Conservation (phyloP, 2,113 vertebrate species). For the Nesogale talazaci region DNA sequence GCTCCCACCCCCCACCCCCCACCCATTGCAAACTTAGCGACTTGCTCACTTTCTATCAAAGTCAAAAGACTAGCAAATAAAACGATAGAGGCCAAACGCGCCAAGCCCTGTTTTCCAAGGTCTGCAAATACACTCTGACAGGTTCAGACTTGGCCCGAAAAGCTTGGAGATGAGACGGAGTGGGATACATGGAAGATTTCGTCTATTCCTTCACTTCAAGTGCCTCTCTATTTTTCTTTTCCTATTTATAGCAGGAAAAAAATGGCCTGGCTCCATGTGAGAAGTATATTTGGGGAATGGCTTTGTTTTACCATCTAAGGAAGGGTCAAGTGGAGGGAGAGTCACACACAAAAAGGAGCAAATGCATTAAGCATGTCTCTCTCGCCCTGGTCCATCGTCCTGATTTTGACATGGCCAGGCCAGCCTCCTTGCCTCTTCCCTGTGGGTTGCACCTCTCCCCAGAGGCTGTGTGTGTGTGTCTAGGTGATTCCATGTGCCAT, state of each 20-base stretch:
- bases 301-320: conserved; percentile 81
- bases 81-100: conserved; percentile 55
- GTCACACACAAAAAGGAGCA: conserved; percentile 56
- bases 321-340: conserved; percentile 70
- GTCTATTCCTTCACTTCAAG: conserved; percentile 88
- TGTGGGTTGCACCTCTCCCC: neutral
- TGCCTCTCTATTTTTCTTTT: conserved; percentile 89
- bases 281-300: conserved; percentile 73
- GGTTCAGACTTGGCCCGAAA: conserved; percentile 77
- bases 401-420: conserved; percentile 74
- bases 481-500: neutral
- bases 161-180: conserved; percentile 77
- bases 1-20: conserved; percentile 61
- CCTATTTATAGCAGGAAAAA: conserved; percentile 85
- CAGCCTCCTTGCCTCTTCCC: neutral
- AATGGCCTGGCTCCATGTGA: conserved; percentile 81
- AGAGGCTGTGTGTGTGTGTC: neutral
- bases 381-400: conserved; percentile 70
- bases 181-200: conserved; percentile 75
- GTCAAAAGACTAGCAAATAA: conserved; percentile 34
- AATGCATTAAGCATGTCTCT: neutral
- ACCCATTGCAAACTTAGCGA: conserved; percentile 74
- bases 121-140: conserved; percentile 66
- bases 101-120: conserved; percentile 60
- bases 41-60: conserved; percentile 73